These are phyloP conservation scores for Brachionus asplanchnoidis DNA, from an alignment of 1,140 invertebrate genomes.

Conservation along the genomic window DNA sequence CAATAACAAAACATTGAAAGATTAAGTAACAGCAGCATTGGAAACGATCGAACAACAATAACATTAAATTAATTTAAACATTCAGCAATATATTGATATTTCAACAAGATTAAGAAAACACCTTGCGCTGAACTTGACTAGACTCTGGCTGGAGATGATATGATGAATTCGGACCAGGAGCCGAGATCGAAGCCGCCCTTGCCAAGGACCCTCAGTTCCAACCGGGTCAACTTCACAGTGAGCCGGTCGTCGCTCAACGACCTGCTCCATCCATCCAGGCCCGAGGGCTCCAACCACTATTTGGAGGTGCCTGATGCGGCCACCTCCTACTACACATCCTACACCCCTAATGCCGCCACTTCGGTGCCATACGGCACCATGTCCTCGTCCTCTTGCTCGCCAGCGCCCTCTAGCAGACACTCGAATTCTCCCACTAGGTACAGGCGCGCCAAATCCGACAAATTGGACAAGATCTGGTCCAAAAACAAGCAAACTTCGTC, in stretches of 20 bases:
- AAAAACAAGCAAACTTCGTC: not conserved
- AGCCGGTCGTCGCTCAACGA: not conserved
- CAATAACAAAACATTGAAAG: conserved; percentile 22
- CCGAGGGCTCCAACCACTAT: not conserved
- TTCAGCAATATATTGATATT: conserved; percentile 27
- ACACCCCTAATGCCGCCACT: not conserved
- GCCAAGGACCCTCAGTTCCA: not conserved
- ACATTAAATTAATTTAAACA: conserved; percentile 21
- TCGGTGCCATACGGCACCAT: not conserved
- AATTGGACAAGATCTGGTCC: conserved; percentile 1
- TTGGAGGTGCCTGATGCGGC: not conserved
- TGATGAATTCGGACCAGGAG: conserved; percentile 1
- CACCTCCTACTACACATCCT: conserved; percentile 8
- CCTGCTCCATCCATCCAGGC: not conserved
- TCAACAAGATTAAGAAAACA: conserved; percentile 16
- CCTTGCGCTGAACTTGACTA: conserved; percentile 20
- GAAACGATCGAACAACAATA: not conserved
- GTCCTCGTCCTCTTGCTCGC: conserved; percentile 27
- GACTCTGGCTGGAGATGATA: conserved; percentile 16
- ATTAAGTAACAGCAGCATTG: conserved; percentile 34
- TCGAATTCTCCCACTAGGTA: not conserved
- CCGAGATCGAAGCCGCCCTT: conserved; percentile 4
- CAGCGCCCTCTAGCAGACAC: not conserved
- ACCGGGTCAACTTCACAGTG: not conserved
- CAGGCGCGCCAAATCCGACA: conserved; percentile 4